These are phyloP conservation scores for Subacronicta megacephala DNA, from an alignment of 2,888 invertebrate species.

Conservation along the genomic window DNA sequence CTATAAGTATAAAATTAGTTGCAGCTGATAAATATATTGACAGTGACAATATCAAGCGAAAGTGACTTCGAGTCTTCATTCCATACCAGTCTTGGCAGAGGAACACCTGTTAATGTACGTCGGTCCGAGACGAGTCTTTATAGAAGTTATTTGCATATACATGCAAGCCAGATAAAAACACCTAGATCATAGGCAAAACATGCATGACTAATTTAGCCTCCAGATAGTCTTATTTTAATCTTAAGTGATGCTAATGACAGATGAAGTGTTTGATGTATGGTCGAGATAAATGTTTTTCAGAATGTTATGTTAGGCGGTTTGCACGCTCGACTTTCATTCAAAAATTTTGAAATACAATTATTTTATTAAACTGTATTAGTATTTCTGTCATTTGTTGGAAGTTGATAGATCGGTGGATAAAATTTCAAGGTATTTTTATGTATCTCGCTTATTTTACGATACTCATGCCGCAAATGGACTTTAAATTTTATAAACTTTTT, in stretches of 20 bases:
- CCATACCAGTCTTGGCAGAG: conserved; percentile 56
- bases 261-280: conserved; percentile 27
- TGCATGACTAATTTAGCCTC: conserved; percentile 72
- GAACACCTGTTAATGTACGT: conserved; percentile 67
- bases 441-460: too few species aligned
- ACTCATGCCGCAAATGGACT: background rate
- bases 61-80: conserved; percentile 56
- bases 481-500: background rate
- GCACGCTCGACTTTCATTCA: too few species aligned
- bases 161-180: conserved; percentile 72
- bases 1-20: conserved; percentile 34
- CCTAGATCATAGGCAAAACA: conserved; percentile 73
- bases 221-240: conserved; percentile 53
- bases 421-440: too few species aligned
- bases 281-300: conserved; percentile 24
- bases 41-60: conserved; percentile 57
- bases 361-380: too few species aligned
- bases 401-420: too few species aligned
- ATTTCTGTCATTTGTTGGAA: too few species aligned
- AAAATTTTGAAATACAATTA: too few species aligned
- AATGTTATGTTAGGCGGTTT: conserved; percentile 6
- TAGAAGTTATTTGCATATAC: conserved; percentile 77
- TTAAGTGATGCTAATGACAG: conserved; percentile 62
- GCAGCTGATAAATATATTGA: conserved; percentile 42
- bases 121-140: conserved; percentile 65